Conservation (phyloP, 2,113 vertebrate genomes). For the Rhinolophus ferrumequinum region DNA sequence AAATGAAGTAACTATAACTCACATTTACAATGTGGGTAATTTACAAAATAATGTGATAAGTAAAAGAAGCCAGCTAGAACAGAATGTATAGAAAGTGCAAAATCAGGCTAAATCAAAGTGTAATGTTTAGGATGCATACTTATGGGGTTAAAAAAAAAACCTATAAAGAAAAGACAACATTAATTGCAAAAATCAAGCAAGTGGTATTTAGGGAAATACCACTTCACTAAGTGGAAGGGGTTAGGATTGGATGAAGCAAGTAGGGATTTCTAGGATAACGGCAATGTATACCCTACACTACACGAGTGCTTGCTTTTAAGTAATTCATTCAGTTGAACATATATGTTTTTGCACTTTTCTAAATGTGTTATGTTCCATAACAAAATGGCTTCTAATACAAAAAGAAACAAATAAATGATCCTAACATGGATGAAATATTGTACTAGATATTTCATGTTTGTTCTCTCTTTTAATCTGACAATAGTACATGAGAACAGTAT, state of each 20-base stretch:
- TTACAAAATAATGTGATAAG: neutral
- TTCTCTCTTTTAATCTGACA: neutral
- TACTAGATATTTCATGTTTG: neutral
- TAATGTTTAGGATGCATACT: neutral
- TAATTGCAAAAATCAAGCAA: neutral
- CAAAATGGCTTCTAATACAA: neutral
- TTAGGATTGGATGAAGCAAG: neutral
- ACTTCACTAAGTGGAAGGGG: neutral
- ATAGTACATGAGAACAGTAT: neutral
- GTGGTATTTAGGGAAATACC: neutral
- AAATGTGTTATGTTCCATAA: neutral
- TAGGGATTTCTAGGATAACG: neutral
- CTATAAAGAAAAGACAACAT: neutral
- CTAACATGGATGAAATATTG: neutral
- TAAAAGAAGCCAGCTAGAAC: neutral
- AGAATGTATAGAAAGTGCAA: neutral
- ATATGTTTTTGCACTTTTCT: neutral
- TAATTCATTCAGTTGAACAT: neutral
- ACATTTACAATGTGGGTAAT: neutral
- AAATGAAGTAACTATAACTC: constrained; percentile 6
- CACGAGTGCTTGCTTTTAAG: neutral
- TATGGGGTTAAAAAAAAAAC: neutral
- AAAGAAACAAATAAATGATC: constrained; percentile 11
- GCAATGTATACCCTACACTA: neutral
- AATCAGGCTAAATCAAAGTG: neutral